Percentiles rank a stretch among this genome's conserved stretches.
Evolutionary conservation across 1,140 invertebrate genomes (phyloP).

Genomic region (Platorchestia sp.): DNA sequence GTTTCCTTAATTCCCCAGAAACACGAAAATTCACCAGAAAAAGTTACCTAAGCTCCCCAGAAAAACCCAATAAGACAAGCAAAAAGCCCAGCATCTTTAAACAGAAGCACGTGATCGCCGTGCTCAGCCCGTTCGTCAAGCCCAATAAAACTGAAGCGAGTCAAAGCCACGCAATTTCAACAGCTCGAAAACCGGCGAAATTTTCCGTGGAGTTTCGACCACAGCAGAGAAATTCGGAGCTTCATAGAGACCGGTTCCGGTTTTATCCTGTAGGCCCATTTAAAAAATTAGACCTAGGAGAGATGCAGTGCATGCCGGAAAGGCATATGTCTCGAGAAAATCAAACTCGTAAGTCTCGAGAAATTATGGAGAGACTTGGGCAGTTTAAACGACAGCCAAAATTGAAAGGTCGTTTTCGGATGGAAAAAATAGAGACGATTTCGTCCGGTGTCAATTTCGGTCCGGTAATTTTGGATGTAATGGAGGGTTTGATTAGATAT

Average conservation of each 20-base stretch:
- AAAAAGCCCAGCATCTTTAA: too few relatives aligned
- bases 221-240: not conserved
- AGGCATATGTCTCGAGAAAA: not conserved
- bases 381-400: not conserved
- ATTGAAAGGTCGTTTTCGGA: not conserved
- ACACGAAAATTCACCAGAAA: too few relatives aligned
- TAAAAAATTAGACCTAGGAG: not conserved
- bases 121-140: not conserved
- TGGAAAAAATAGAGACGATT: not conserved
- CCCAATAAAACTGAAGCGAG: not conserved
- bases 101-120: not conserved
- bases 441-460: too few relatives aligned
- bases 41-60: too few relatives aligned
- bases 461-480: not conserved
- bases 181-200: not conserved
- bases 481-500: not conserved
- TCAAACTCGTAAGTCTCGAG: not conserved
- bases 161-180: not conserved
- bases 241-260: constrained; percentile 1
- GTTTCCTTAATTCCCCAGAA: too few relatives aligned
- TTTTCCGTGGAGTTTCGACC: constrained; percentile 45
- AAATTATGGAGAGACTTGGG: constrained; percentile 18
- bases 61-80: too few relatives aligned
- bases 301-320: not conserved
- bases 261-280: not conserved